A percentile compares a stretch with the other conserved stretches of the same genome.
These are phyloP conservation scores for Cephonodes hylas DNA, from an alignment of 2,888 invertebrate species.

Conservation along the genomic window DNA sequence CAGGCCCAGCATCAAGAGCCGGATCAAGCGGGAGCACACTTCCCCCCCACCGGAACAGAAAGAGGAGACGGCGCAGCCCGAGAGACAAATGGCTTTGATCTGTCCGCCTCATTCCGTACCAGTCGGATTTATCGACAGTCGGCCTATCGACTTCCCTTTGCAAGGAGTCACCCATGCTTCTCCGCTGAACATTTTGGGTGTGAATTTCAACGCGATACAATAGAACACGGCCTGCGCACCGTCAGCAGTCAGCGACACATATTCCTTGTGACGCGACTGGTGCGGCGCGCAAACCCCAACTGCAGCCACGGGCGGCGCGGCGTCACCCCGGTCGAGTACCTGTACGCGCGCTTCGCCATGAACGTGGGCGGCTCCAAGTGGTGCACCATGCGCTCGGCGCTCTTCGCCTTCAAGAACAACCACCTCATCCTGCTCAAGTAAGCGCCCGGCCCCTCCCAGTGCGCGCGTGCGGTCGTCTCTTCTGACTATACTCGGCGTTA, in stretches of 20 bases:
- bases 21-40: constrained; percentile 86
- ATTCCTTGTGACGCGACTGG: constrained; percentile 71
- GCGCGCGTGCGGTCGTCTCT: not conserved
- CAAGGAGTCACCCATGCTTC: constrained; percentile 82
- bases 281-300: constrained; percentile 39
- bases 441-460: not conserved
- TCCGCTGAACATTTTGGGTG: constrained; percentile 86
- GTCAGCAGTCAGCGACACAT: constrained; percentile 42
- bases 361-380: constrained; percentile 5
- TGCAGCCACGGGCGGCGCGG: constrained; percentile 20
- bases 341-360: constrained; percentile 13
- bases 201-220: constrained; percentile 90
- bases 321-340: not conserved
- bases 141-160: constrained; percentile 85
- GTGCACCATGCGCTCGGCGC: constrained; percentile 7
- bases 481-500: not conserved
- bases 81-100: constrained; percentile 78
- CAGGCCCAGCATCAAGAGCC: constrained; percentile 88
- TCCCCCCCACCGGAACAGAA: constrained; percentile 82
- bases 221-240: constrained; percentile 73
- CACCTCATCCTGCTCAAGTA: not conserved
- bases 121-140: constrained; percentile 86
- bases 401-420: not conserved
- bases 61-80: constrained; percentile 53
- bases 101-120: constrained; percentile 85